Evolutionary conservation across 2,113 vertebrate genomes (phyloP).

Genomic region (Perccottus glenii): DNA sequence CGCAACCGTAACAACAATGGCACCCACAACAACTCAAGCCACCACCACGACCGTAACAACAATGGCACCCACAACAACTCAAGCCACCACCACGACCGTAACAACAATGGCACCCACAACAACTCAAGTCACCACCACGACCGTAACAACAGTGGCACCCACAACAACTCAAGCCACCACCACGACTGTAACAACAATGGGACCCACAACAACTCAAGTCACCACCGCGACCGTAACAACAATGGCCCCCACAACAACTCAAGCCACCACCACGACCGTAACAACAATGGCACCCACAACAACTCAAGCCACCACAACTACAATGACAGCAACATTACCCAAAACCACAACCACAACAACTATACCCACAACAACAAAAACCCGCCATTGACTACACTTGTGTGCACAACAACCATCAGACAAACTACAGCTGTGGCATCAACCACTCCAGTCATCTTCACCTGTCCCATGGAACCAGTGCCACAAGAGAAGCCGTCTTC

Average conservation of each 20-base stretch:
- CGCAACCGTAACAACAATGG: not conserved
- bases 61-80: constrained; percentile 1
- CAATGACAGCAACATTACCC: not conserved
- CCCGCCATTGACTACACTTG: not conserved
- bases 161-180: constrained; percentile 19
- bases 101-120: not conserved
- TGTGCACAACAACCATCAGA: not conserved
- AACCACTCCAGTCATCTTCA: constrained; percentile 39
- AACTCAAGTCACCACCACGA: constrained; percentile 2
- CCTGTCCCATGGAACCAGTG: constrained; percentile 18
- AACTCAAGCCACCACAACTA: not conserved
- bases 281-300: constrained; percentile 6
- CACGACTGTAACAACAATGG: not conserved
- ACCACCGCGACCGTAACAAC: constrained; percentile 7
- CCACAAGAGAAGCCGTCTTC: not conserved
- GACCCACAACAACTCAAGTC: constrained; percentile 2
- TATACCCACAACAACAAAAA: not conserved
- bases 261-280: constrained; percentile 1
- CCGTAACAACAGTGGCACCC: constrained; percentile 4
- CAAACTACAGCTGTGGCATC: not conserved
- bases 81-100: constrained; percentile 4
- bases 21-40: not conserved
- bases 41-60: not conserved
- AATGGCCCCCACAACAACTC: constrained; percentile 18
- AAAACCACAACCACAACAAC: constrained; percentile 2